A percentile compares a stretch with the other conserved stretches of the same genome.
phyloP scores from a whole-genome alignment of 2,797 vertebrate species.

The Sebastiscus tertius region DNA sequence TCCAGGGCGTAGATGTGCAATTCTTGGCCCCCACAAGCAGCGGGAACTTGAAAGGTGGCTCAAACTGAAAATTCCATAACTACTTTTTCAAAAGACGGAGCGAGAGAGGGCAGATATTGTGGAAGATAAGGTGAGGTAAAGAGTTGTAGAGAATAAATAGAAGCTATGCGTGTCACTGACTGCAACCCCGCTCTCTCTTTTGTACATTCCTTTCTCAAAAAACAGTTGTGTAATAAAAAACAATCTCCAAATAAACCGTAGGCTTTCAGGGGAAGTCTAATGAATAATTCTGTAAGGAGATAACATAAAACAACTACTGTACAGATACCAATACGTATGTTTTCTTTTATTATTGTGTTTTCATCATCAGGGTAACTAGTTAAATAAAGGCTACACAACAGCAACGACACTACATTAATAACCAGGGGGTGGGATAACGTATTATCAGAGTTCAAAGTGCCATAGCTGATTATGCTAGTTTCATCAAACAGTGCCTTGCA shows the following conservation, averaged over 20 bases:
- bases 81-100: not conserved
- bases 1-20: not conserved
- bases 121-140: not conserved
- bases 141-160: slow-evolving; percentile 1
- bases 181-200: not conserved
- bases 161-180: not conserved
- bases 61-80: not conserved
- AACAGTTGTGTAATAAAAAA: not conserved
- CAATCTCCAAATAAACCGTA: not conserved
- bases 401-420: slow-evolving; percentile 1
- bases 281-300: slow-evolving; percentile 1
- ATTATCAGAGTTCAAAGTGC: slow-evolving; percentile 21
- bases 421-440: not conserved
- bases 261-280: not conserved
- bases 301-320: not conserved
- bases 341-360: not conserved
- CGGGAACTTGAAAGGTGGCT: slow-evolving; percentile 1
- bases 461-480: slow-evolving; percentile 47
- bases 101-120: not conserved
- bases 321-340: not conserved
- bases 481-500: slow-evolving; percentile 48
- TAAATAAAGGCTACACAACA: slow-evolving; percentile 4
- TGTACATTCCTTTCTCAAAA: not conserved
- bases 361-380: not conserved
- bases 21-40: not conserved